These are phyloP conservation scores for Malacoctenus gilli DNA, from an alignment of 2,797 vertebrate genomes.

Conservation along the genomic window DNA sequence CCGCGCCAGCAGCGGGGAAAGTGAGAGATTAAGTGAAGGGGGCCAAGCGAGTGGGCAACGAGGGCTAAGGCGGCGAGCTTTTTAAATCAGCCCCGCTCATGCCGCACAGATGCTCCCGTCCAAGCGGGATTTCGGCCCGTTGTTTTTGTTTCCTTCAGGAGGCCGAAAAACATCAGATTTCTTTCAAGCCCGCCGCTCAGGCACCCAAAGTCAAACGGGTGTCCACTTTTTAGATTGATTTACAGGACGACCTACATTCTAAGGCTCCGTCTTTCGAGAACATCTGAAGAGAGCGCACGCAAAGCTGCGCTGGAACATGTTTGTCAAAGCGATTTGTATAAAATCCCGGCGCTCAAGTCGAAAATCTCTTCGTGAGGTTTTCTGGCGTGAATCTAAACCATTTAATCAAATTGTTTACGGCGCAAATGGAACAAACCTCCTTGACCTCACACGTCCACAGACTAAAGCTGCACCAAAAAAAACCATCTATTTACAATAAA, in stretches of 20 bases:
- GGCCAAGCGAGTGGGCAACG: conserved; percentile 52
- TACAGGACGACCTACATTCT: conserved; percentile 26
- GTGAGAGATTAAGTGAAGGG: conserved; percentile 64
- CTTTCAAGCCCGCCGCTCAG: conserved; percentile 43
- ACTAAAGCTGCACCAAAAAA: background rate
- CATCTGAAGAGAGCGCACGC: conserved; percentile 2
- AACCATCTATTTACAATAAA: background rate
- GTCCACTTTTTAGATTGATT: conserved; percentile 45
- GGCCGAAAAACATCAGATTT: conserved; percentile 46
- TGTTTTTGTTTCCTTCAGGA: conserved; percentile 58
- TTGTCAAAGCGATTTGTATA: conserved; percentile 46
- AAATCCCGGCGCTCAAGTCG: conserved; percentile 34
- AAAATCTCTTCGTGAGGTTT: conserved; percentile 19
- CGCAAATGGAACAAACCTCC: conserved; percentile 1
- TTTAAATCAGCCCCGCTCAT: conserved; percentile 53
- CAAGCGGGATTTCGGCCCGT: conserved; percentile 49
- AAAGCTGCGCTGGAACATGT: conserved; percentile 22
- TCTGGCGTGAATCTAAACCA: conserved; percentile 18
- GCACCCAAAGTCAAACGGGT: conserved; percentile 27
- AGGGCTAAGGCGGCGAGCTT: conserved; percentile 24
- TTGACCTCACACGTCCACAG: conserved; percentile 1
- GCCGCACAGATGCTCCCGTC: conserved; percentile 62
- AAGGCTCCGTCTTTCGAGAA: conserved; percentile 26
- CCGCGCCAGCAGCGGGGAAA: conserved; percentile 61
- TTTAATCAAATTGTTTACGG: conserved; percentile 32